phyloP scores from a whole-genome alignment of 2,888 invertebrate genomes.

The Nomada fabriciana region DNA sequence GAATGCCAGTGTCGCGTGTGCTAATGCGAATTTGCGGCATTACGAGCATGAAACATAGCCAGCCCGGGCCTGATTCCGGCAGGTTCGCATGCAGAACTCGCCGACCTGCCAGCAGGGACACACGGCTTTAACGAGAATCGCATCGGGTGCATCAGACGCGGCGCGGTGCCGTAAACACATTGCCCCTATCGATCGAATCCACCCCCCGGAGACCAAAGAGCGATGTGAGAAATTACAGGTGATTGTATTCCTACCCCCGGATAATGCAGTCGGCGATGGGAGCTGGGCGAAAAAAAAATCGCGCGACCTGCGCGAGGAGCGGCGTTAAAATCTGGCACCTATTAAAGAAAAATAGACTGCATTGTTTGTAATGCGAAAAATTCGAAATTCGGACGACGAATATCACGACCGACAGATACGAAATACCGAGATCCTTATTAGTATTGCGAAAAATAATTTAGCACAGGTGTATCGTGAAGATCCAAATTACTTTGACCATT shows the following conservation, averaged over 20 bases:
- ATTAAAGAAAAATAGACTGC: neutral
- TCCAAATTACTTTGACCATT: no score
- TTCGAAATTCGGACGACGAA: neutral
- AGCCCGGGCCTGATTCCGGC: constrained; percentile 67
- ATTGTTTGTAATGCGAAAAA: neutral
- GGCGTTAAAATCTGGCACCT: neutral
- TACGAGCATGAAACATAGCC: constrained; percentile 69
- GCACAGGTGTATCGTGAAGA: no score
- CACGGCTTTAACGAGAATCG: constrained; percentile 77
- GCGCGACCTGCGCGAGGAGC: neutral
- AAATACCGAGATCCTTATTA: no score
- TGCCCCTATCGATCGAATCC: constrained; percentile 72
- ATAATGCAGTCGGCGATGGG: constrained; percentile 54
- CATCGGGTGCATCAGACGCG: constrained; percentile 77
- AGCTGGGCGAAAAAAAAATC: constrained; percentile 31
- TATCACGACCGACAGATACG: no score
- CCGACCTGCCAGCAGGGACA: constrained; percentile 68
- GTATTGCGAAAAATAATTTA: no score
- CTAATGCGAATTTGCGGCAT: constrained; percentile 72
- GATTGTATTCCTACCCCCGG: constrained; percentile 63
- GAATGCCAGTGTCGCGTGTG: constrained; percentile 61
- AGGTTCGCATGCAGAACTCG: constrained; percentile 69
- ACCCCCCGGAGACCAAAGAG: constrained; percentile 62
- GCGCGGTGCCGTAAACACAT: constrained; percentile 74
- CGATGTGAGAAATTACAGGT: constrained; percentile 74